phyloP scores from a whole-genome alignment of 2,888 invertebrate species.

The Oxystoma pomonae region DNA sequence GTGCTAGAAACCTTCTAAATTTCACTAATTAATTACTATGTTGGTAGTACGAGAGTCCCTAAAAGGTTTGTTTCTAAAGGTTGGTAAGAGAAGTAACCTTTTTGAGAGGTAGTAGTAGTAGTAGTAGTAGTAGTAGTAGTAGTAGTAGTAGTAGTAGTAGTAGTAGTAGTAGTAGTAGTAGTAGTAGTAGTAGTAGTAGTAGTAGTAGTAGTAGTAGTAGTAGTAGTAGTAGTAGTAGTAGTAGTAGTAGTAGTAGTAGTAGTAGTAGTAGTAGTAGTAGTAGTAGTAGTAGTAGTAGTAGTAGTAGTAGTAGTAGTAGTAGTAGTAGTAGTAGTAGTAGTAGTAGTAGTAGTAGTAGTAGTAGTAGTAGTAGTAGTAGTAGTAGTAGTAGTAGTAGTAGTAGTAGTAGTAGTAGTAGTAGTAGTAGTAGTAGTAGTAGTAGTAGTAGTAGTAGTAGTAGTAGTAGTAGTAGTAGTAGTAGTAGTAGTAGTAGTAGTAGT shows the following conservation, averaged over 20 bases:
- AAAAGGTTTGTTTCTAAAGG: too few species aligned
- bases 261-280: neutral
- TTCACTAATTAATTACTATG: too few species aligned
- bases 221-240: neutral
- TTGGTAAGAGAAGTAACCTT: too few species aligned
- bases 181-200: too few species aligned
- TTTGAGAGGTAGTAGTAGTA: neutral
- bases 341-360: neutral
- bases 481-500: neutral
- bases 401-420: neutral
- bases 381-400: neutral
- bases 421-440: neutral
- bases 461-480: neutral
- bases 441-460: neutral
- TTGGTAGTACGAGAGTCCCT: too few species aligned
- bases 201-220: neutral
- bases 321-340: neutral
- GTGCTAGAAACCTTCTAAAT: too few species aligned
- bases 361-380: neutral
- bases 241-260: neutral
- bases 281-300: neutral
- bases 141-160: neutral
- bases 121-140: neutral
- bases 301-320: neutral
- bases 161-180: neutral